Evolutionary conservation across 2,888 invertebrate species (phyloP).

Genomic region (Tuberolachnus salignus): DNA sequence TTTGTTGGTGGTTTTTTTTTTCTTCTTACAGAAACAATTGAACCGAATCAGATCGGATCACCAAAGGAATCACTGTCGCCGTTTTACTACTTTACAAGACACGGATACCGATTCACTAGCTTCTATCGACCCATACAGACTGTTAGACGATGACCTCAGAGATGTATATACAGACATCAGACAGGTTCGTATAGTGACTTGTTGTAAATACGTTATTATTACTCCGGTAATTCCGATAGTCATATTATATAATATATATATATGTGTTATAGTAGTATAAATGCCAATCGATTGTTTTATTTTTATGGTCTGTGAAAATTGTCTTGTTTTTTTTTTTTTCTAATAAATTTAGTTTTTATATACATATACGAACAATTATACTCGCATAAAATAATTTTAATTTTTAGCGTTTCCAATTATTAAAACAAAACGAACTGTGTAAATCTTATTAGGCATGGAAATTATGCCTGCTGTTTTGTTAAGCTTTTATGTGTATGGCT

Average conservation of each 20-base stretch:
- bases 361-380: no score
- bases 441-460: no score
- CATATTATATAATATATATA: not conserved
- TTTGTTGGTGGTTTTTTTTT: not conserved
- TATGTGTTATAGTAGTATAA: no score
- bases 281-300: not conserved
- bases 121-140: conserved; percentile 79
- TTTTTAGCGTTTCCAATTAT: no score
- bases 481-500: no score
- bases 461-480: no score
- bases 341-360: no score
- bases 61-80: conserved; percentile 53
- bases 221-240: not conserved
- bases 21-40: conserved; percentile 43
- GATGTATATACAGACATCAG: conserved; percentile 85
- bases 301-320: not conserved
- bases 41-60: conserved; percentile 52
- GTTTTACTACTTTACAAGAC: conserved; percentile 49
- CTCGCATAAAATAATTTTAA: no score
- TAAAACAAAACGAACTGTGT: no score
- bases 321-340: no score
- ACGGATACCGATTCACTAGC: conserved; percentile 55
- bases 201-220: no score
- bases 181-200: conserved; percentile 69
- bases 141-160: conserved; percentile 85